Evolutionary conservation across 2,797 vertebrate species (phyloP).

Genomic region (Oreonectes daqikongensis): DNA sequence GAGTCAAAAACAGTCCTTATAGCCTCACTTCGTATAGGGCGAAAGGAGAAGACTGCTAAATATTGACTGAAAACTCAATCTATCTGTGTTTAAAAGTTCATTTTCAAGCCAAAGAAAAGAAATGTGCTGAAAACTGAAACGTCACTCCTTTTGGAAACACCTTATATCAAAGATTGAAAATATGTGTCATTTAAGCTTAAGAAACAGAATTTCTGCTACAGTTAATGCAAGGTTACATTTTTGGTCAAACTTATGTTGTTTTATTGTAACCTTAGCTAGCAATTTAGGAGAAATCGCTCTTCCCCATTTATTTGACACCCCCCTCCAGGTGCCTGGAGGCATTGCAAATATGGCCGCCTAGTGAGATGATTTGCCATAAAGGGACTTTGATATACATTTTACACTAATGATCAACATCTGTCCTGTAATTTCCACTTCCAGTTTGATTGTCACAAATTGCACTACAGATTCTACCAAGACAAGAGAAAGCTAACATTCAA

Average conservation of each 20-base stretch:
- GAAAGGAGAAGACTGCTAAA: conserved; percentile 31
- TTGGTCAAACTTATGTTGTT: too few relatives aligned
- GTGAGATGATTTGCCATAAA: too few relatives aligned
- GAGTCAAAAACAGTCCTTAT: neutral
- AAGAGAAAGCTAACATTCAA: neutral
- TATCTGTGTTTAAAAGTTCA: conserved; percentile 13
- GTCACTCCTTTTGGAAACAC: neutral
- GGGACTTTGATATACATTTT: conserved; percentile 7
- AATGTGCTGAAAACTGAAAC: neutral
- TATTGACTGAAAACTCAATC: conserved; percentile 51
- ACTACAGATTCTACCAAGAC: neutral
- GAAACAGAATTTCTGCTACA: too few relatives aligned
- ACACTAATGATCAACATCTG: conserved; percentile 9
- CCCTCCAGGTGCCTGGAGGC: too few relatives aligned
- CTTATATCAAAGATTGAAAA: too few relatives aligned
- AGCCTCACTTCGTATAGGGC: neutral
- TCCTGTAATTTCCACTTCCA: conserved; percentile 12
- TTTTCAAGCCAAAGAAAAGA: conserved; percentile 2
- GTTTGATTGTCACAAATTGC: neutral
- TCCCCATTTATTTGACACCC: too few relatives aligned
- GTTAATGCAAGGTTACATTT: too few relatives aligned
- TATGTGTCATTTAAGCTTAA: too few relatives aligned
- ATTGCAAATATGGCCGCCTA: too few relatives aligned
- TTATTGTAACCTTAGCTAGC: too few relatives aligned
- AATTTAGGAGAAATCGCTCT: too few relatives aligned